A percentile compares a stretch with the other conserved stretches of the same genome.
phyloP scores from a whole-genome alignment of 2,888 invertebrate genomes.

The Adineta ricciae region DNA sequence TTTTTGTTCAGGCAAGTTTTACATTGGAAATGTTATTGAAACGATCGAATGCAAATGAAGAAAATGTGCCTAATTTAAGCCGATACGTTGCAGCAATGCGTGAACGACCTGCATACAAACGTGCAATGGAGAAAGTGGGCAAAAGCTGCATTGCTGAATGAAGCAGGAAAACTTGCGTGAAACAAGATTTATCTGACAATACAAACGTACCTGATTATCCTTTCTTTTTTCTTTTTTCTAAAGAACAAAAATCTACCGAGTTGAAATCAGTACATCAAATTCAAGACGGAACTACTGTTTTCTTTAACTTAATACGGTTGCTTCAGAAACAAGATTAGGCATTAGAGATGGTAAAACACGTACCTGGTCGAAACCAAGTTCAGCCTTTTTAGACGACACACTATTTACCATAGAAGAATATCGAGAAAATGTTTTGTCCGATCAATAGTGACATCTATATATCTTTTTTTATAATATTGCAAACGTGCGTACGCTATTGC shows the following conservation, averaged over 20 bases:
- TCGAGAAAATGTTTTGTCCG: not conserved
- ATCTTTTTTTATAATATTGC: not conserved
- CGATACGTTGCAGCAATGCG: not conserved
- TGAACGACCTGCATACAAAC: not conserved
- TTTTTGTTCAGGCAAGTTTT: not conserved
- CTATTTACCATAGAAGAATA: too few relatives aligned
- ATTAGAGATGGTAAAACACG: too few relatives aligned
- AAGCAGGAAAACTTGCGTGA: not conserved
- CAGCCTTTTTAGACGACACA: too few relatives aligned
- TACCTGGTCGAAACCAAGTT: too few relatives aligned
- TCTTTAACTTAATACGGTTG: too few relatives aligned
- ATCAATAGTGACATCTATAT: not conserved
- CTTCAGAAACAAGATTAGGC: too few relatives aligned
- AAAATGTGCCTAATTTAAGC: not conserved
- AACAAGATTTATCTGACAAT: too few relatives aligned
- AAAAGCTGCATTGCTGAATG: not conserved
- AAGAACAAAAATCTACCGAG: too few relatives aligned
- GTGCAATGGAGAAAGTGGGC: not conserved
- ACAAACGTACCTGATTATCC: too few relatives aligned
- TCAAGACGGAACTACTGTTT: too few relatives aligned
- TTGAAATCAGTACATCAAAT: too few relatives aligned
- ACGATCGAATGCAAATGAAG: not conserved
- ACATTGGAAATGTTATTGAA: not conserved
- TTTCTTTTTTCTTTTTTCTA: too few relatives aligned
- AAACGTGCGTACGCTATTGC: not conserved